Base-by-base conservation (phyloP, 1,140 invertebrate species). In the Nomia melanderi region DNA sequence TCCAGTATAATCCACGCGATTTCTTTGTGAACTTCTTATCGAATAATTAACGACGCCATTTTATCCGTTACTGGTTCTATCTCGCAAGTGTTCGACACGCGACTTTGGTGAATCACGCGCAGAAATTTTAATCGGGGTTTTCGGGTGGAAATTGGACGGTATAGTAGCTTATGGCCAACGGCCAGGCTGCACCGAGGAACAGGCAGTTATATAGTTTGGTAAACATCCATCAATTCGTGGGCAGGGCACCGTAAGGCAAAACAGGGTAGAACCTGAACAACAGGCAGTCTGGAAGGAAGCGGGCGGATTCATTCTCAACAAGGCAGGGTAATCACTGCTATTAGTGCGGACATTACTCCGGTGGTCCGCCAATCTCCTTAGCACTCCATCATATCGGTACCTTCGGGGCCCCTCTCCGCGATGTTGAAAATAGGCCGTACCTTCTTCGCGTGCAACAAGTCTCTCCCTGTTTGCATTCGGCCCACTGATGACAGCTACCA, bases 271-370 rank as follows among this genome's bases (percentile, higher is more conserved):
- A 63, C 63, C 63, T 33, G 73, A 83, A 84, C 79, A 87, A 78
- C 81, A 79, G 79, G 79, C 63, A 82, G 72, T 57, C 65, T 79
- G 66, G 78, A 77, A 84, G 81, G 79, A n/a, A 87, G 81, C 88
- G 86, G 90, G 88, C 88, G 89, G 87, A 87, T 87, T 90, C 86
- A 85, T 87, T 87, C 80, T 87, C 86, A 90, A 90, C 90, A 80
- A 91, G 86, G 88, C 87, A 90, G 85, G 87, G 87, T 92, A 91
- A 92, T 92, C 87, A 92, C 91, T 92, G 88, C 90, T 92, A 91
- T 92, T 92, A 92, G 88, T 77, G 81, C 90, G 81, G 86, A 91
- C 90, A 92, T 92, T 91, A 91, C 89, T 91, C 90, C 89, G 91
- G 91, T 92, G 91, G 91, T 92, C 91, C 86, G 87, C 88, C 88